phyloP scores from a whole-genome alignment of 2,113 vertebrate genomes.

The Brienomyrus brachyistius region DNA sequence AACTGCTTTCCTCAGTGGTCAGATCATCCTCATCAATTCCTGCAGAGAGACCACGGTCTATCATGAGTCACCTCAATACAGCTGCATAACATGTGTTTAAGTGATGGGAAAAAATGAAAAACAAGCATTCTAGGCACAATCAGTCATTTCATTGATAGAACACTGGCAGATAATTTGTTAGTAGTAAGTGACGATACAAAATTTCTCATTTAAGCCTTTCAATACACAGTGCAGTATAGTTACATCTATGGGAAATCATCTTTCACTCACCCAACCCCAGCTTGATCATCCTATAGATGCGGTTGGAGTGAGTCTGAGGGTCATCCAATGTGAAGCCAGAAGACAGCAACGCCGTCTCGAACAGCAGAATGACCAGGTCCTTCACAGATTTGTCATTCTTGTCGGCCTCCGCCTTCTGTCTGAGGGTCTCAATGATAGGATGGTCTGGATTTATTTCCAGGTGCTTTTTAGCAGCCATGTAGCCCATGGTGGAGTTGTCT shows the following conservation, averaged over 20 bases:
- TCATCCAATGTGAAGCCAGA: conserved; percentile 76
- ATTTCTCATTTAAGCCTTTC: background rate
- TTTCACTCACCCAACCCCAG: conserved; percentile 33
- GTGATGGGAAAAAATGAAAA: background rate
- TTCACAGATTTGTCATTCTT: conserved; percentile 81
- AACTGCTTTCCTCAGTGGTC: conserved; percentile 63
- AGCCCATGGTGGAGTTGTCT: conserved; percentile 77
- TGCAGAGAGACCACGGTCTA: conserved; percentile 32
- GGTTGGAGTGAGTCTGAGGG: conserved; percentile 75
- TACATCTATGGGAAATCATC: background rate
- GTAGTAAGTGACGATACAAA: background rate
- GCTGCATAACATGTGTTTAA: background rate
- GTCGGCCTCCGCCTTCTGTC: conserved; percentile 75
- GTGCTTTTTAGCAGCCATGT: conserved; percentile 78
- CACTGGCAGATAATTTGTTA: background rate
- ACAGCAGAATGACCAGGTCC: conserved; percentile 74
- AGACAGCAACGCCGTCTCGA: conserved; percentile 67
- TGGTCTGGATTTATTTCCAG: conserved; percentile 73
- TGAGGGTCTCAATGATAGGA: conserved; percentile 68
- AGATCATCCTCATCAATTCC: conserved; percentile 91
- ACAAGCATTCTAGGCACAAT: background rate
- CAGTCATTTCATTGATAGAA: background rate
- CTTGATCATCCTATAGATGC: conserved; percentile 66
- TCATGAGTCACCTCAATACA: background rate
- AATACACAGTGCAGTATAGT: background rate